Conservation (phyloP, 2,113 vertebrate genomes). For the Ifrita kowaldi region DNA sequence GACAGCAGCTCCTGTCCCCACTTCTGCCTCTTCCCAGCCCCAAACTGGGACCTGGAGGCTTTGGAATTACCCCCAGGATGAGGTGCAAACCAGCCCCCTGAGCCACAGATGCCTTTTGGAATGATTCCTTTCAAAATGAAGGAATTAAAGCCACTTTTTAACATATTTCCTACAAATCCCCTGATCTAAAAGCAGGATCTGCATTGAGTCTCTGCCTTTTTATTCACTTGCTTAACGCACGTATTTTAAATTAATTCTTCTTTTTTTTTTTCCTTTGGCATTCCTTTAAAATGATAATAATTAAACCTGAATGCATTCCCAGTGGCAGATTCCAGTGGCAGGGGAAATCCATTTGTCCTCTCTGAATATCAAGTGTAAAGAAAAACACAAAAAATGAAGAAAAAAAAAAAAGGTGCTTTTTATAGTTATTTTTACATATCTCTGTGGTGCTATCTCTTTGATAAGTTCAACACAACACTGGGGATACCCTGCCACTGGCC, state of each 20-base stretch:
- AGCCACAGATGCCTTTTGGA: background rate
- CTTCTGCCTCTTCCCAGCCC: background rate
- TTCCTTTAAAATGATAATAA: background rate
- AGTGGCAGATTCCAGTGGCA: constrained; percentile 67
- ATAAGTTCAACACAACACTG: constrained; percentile 62
- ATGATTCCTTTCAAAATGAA: background rate
- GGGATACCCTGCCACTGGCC: constrained; percentile 55
- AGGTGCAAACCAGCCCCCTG: background rate
- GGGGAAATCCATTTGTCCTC: constrained; percentile 61
- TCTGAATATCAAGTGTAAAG: constrained; percentile 11
- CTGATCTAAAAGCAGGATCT: background rate
- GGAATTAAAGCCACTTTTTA: background rate
- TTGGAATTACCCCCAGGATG: background rate
- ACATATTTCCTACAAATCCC: background rate
- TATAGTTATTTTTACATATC: constrained; percentile 50
- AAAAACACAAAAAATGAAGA: background rate
- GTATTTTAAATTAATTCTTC: constrained; percentile 22
- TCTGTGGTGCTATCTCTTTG: constrained; percentile 89
- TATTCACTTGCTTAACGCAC: background rate
- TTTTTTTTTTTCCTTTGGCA: background rate
- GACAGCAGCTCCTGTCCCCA: background rate
- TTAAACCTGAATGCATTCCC: constrained; percentile 8
- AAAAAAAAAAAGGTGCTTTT: constrained; percentile 79
- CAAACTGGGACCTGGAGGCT: background rate
- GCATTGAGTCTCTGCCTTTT: background rate